Evolutionary conservation across 2,113 vertebrate genomes (phyloP), one percentile per base, ranked within the genome.

Genomic region (Oreochromis aureus): DNA sequence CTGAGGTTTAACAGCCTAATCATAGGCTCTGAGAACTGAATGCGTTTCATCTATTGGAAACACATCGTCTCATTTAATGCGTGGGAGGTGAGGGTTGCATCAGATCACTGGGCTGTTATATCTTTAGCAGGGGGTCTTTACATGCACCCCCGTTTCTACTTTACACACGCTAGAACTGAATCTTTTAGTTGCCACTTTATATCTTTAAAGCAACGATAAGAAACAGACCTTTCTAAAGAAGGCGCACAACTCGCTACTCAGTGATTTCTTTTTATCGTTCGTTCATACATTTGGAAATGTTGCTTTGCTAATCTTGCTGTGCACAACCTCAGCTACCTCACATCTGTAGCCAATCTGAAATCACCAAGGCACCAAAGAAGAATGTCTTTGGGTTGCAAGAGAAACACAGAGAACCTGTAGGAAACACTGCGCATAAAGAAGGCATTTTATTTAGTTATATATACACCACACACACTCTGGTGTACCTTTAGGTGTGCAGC

Each of bases 81-180:
- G 44, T 76, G 71, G 24, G 18, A 46, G 69, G 41, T 73, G 22
- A 46, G 5, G 66, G 0, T 71, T 1, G 10, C 59, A 34, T 63
- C 16, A 66, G 61, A 36, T 66, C 61, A n/a, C 61, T 66, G 61
- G 34, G 34, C 66, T 10, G 22, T 73, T 44, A 24, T 0, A 73
- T 27, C 39, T 24, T 27, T 41, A 15, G n/a, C 6, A 0, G 30
- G 16, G 59, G 19, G 19, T 39, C 19, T n/a, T 39, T 22, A 69
- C 0, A 13, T n/a, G 34, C n/a, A 71, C 66, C 5, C 36, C 36
- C 3, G 7, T 24, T 44, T 39, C 1, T 44, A 6, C n/a, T 44
- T 71, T 15, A 41, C 61, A 39, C 18, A 39, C 19, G 0, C 7
- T 0, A 41, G 19, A 24, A 41, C 11, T 3, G 39, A 71, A 71